Base-by-base conservation (phyloP, 1,140 invertebrate genomes). In the Fopius arisanus region DNA sequence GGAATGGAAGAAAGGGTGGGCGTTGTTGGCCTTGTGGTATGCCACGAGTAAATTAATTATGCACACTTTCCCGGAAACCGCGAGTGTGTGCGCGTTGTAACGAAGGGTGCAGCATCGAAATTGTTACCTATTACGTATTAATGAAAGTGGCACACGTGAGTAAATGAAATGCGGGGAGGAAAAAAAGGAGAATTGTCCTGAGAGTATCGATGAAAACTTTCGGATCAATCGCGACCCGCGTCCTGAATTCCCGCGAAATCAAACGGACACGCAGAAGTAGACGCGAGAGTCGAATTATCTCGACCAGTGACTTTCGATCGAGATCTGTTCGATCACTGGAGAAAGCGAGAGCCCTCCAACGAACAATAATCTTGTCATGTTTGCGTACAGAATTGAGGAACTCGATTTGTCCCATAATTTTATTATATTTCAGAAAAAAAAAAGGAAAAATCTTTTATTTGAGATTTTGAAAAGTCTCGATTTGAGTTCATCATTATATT, bases 361-460 rank as follows among this genome's bases (percentile, higher is more conserved):
- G 23, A 14, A 59, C 54, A 59, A 59, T 59, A 59, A 59, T 59
- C 54, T 26, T 19, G 54, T 28, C 54, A 23, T 59, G 54, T 59
- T 59, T 59, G 26, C 54, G 54, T 59, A 59, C 54, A 59, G 54
- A 59, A n/a, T n/a, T n/a, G n/a, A n/a, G n/a, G n/a, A n/a, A n/a
- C n/a, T n/a, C n/a, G n/a, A n/a, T n/a, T n/a, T n/a, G n/a, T n/a
- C n/a, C n/a, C n/a, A n/a, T n/a, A n/a, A n/a, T n/a, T n/a, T n/a
- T n/a, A n/a, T n/a, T n/a, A n/a, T n/a, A n/a, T n/a, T n/a, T n/a
- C n/a, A n/a, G n/a, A n/a, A n/a, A n/a, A n/a, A n/a, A n/a, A n/a
- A n/a, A n/a, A n/a, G n/a, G n/a, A n/a, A n/a, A n/a, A n/a, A n/a
- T n/a, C n/a, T n/a, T n/a, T n/a, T 37, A 37, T 12, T 37, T 37